Conservation (phyloP, 2,113 vertebrate species). For the Alosa alosa region DNA sequence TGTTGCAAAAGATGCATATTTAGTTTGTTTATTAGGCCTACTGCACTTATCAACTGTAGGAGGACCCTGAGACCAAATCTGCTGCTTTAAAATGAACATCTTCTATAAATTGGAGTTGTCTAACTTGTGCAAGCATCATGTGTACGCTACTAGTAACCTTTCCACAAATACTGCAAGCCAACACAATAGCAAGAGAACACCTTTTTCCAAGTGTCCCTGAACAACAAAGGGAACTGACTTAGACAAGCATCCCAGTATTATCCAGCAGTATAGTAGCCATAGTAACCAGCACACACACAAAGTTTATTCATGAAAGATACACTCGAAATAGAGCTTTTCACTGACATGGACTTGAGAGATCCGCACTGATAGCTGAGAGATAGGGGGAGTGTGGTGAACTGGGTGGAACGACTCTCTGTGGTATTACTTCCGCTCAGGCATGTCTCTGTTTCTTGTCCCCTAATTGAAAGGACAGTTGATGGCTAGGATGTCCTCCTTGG, state of each 20-base stretch:
- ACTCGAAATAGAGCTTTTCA: background rate
- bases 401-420: background rate
- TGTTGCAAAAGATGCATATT: no score
- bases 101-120: background rate
- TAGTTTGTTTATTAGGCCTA: no score
- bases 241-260: background rate
- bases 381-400: background rate
- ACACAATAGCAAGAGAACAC: constrained; percentile 3
- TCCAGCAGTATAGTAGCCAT: background rate
- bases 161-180: background rate
- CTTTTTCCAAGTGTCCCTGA: background rate
- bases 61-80: background rate
- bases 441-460: background rate
- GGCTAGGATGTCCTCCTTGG: background rate
- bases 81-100: background rate
- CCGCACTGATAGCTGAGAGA: background rate
- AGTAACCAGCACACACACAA: constrained; percentile 4
- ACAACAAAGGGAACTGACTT: background rate
- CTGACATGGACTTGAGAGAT: background rate
- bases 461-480: background rate
- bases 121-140: background rate
- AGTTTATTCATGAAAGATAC: constrained; percentile 24
- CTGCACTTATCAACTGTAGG: no score
- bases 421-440: background rate
- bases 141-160: background rate